Conservation (phyloP, 35 echinoderm and acorn worm genomes). For the Apostichopus parvimensis region DNA sequence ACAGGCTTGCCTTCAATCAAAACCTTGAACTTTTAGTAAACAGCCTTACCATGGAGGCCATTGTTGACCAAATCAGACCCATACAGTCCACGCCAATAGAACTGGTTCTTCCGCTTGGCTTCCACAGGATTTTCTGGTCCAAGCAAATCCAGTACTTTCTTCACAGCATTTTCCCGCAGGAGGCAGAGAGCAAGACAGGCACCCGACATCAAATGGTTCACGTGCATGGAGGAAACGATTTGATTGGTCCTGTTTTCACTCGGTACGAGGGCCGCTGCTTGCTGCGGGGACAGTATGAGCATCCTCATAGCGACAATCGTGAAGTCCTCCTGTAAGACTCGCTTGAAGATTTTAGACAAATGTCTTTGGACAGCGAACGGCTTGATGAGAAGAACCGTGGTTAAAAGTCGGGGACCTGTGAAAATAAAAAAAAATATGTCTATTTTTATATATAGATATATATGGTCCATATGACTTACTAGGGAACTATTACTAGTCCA, state of each 20-base stretch:
- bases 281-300: slow-evolving; percentile 23
- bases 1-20: no score
- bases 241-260: slow-evolving; percentile 44
- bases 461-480: no score
- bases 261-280: slow-evolving; percentile 66
- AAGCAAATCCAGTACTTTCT: slow-evolving; percentile 79
- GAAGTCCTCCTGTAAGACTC: slow-evolving; percentile 80
- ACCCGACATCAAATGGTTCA: slow-evolving; percentile 73
- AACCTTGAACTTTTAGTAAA: no score
- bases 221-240: slow-evolving; percentile 66
- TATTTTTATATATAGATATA: no score
- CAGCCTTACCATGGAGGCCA: slow-evolving; percentile 78
- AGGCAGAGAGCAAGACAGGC: slow-evolving; percentile 78
- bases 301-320: slow-evolving; percentile 74
- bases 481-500: no score
- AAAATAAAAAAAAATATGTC: not conserved
- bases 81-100: slow-evolving; percentile 90
- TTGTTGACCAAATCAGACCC: slow-evolving; percentile 92
- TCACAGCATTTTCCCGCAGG: slow-evolving; percentile 91
- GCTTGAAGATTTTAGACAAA: slow-evolving; percentile 89
- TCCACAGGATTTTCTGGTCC: slow-evolving; percentile 84
- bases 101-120: slow-evolving; percentile 77
- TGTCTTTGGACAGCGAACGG: slow-evolving; percentile 83
- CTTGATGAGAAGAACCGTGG: slow-evolving; percentile 89
- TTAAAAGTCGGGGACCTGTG: slow-evolving; percentile 86